Evolutionary conservation across 1,140 invertebrate genomes (phyloP), one percentile per base, ranked within the genome.

Genomic region (Cherax quadricarinatus): DNA sequence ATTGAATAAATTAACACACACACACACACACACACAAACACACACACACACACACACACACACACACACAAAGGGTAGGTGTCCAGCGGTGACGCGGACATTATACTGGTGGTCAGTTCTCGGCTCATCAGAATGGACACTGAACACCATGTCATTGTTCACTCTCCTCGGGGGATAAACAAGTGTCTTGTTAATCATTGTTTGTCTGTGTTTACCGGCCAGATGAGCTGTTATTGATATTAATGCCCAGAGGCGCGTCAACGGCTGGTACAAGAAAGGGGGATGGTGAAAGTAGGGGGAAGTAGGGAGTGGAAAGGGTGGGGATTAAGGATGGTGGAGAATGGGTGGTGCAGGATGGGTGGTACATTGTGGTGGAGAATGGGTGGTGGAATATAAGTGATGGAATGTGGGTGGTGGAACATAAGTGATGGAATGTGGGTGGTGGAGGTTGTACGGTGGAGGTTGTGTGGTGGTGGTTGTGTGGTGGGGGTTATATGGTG

Each of bases 151-250:
- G 51, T 57, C 78, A 48, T 88, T 88, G 86, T 88, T n/a, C 86
- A 10, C 53, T 16, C 75, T 88, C 78, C 86, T 80, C 53, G 70
- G 53, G 86, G 78, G 78, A 88, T 78, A 88, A 79, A 87, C 86
- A 88, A 73, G 70, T 4, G 30, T 75, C 60, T 80, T 88, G 86
- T 88, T 81, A 24, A 53, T 48, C 78, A 41, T 88, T 88, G 86
- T 88, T 81, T 88, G 78, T 14, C 60, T 21, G 75, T 88, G 86
- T 88, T 88, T 88, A 57, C 75, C 60, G 24, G 80, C 78, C 86
- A 88, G 86, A 88, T 88, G 86, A 88, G 86, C 86, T 75, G 86
- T 88, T 75, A 88, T 79, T 88, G 86, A 88, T 88, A 88, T 88
- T 80, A 88, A 88, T 88, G 86, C 78, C 24, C 30, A 41, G 30